Conservation (phyloP, 2,113 vertebrate species). For the Trichomycterus rosablanca region DNA sequence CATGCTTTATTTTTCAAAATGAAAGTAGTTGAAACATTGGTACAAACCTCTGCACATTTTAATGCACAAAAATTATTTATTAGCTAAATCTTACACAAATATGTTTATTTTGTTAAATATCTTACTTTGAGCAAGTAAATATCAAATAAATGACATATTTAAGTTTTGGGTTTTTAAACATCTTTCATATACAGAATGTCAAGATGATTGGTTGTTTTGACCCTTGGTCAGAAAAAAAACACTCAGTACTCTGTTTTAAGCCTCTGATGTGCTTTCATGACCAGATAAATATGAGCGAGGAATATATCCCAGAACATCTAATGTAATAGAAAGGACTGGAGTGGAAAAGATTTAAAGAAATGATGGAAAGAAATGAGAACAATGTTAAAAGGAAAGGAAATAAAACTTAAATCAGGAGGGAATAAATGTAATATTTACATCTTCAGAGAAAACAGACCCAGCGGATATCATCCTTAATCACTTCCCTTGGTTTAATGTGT, state of each 20-base stretch:
- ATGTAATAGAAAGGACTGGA: conserved; percentile 3
- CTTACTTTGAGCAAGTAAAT: no score
- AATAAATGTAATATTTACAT: conserved; percentile 54
- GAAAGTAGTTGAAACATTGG: no score
- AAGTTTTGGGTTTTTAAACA: no score
- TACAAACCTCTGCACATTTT: no score
- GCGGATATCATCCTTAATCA: conserved; percentile 64
- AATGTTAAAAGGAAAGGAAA: conserved; percentile 14
- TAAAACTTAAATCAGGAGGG: conserved; percentile 26
- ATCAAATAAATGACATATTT: no score
- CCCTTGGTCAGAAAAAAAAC: conserved; percentile 13
- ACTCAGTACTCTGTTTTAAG: background rate
- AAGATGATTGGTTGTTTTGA: conserved; percentile 3
- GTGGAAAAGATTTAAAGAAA: background rate
- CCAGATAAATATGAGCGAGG: conserved; percentile 11
- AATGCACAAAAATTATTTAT: no score
- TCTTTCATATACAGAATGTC: no score
- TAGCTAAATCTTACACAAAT: no score
- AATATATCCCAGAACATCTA: conserved; percentile 16
- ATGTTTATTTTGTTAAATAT: no score
- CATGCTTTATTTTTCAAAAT: no score
- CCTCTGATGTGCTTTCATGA: conserved; percentile 7
- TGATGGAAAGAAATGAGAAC: background rate
- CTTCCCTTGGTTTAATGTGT: conserved; percentile 58
- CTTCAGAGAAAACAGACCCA: conserved; percentile 55